Base-by-base conservation (phyloP, 2,113 vertebrate species). In the Hippocampus barbouri region DNA sequence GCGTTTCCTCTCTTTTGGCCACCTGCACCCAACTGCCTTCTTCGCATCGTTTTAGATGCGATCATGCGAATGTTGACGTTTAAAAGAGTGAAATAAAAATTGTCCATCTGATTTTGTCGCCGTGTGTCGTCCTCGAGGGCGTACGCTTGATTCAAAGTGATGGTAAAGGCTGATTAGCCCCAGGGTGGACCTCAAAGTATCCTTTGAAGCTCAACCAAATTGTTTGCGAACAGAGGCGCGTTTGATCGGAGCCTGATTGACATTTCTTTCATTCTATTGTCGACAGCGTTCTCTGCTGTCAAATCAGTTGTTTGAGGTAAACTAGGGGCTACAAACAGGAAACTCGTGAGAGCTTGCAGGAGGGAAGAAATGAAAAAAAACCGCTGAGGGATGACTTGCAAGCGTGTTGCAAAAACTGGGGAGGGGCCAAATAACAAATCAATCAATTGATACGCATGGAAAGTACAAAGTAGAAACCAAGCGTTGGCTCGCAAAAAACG, bases 271-370 rank as follows among this genome's bases (percentile, higher is more conserved):
- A 34, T 61, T 61, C 15, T 20, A 61, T 18, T 20, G 59, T 61
- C 59, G 34, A 61, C 59, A 61, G 1, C 59, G 34, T 61, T 34
- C 49, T 53, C 49, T 57, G 21, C 59, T n/a, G 54, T 75, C 73
- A 64, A 63, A 75, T 75, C 41, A 62, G 64, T 25, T 75, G 27
- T 69, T 45, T 65, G 63, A 65, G 63, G 63, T 65, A 45, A 65
- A 45, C 40, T 41, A 65, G 20, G 23, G 63, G 59, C 59, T 38
- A 34, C 15, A 61, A 61, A 61, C 59, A 34, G 27, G 15, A 61
- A 61, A 34, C 27, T 34, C 59, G 8, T 3, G 59, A 34, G 59
- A 8, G 59, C 27, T 34, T 16, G 15, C 11, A 47, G 2, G n/a
- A 65, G 40, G 61, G 40, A 63, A 40, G 61, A 38, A 63, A 63